These are phyloP conservation scores for Amphipyra berbera DNA, from an alignment of 2,888 invertebrate species.

Conservation along the genomic window DNA sequence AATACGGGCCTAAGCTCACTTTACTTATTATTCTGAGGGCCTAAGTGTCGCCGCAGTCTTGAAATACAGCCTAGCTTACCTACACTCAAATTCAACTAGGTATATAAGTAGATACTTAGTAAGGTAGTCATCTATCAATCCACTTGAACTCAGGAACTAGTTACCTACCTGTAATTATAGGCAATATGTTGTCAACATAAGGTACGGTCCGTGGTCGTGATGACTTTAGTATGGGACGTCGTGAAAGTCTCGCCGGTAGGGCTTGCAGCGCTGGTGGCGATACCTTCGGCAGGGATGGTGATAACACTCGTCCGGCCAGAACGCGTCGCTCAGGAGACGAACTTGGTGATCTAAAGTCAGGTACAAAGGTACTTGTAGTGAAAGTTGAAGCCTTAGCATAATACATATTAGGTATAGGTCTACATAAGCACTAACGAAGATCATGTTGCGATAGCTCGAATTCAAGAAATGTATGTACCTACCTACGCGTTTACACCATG, in stretches of 20 bases:
- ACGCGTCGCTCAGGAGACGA: constrained; percentile 83
- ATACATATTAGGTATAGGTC: too few species aligned
- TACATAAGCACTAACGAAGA: too few species aligned
- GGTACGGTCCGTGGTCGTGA: constrained; percentile 67
- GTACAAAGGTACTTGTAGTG: background rate
- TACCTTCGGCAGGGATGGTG: constrained; percentile 78
- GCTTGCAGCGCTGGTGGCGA: constrained; percentile 74
- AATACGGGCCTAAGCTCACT: too few species aligned
- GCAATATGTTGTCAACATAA: constrained; percentile 71
- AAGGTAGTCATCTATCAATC: too few species aligned
- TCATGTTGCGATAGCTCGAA: too few species aligned
- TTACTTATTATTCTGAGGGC: too few species aligned
- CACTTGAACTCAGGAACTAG: background rate
- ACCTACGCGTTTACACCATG: too few species aligned
- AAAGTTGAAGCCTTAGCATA: background rate
- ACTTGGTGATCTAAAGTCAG: constrained; percentile 80
- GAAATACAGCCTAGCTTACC: too few species aligned
- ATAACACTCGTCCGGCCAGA: constrained; percentile 76
- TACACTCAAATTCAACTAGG: too few species aligned
- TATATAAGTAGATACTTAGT: too few species aligned
- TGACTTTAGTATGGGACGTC: constrained; percentile 64
- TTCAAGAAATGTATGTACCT: too few species aligned
- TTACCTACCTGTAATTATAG: constrained; percentile 79
- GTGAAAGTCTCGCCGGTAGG: constrained; percentile 74
- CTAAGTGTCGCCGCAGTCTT: too few species aligned